Base-by-base conservation (phyloP, 1,140 invertebrate genomes). In the Caenorhabditis briggsae region DNA sequence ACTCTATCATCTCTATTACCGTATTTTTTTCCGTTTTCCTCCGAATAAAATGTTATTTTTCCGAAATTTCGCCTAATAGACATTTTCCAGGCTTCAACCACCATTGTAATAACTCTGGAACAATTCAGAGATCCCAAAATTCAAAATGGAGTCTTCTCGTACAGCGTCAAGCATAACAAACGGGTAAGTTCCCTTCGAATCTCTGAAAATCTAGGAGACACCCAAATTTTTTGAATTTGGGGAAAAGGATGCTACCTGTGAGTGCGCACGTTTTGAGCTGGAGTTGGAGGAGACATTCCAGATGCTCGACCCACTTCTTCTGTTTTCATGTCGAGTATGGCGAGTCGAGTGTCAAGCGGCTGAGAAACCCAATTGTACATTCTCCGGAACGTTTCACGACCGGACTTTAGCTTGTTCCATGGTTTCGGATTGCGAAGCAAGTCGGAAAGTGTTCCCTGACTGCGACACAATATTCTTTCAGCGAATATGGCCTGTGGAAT, bases 291-390 rank as follows among this genome's bases (percentile, higher is more conserved):
- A 25, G 88, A 82, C 83, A 91, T 89, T 85, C 86, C 83, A 83
- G 82, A 55, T 33, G 48, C 55, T 53, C 70, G 48, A 41, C 33
- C 59, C 6, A 61, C 82, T 20, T 83, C 82, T 23, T 64, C 82
- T 7, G 55, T 83, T 14, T 90, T 92, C 91, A 92, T 91, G 58
- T 92, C 92, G 23, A 92, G 85, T 82, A 92, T 92, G 25, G 84
- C 89, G 11, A 92, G 82, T 18, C 92, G 85, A 56, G 90, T 88
- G 53, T 90, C 85, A 11, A 93, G 61, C 18, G 92, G 92, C 70
- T 92, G 91, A 50, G 91, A 89, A 16, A 92, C 82, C 92, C 92
- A 92, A 65, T 93, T 93, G 84, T 87, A 92, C 92, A 92, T 92
- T 53, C 92, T 88, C 25, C 92, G 86, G 84, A 92, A 92, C 16